Base-by-base conservation (phyloP, 30 jellyfish, hydroid and myxozoan genomes). In the Catostylus mosaicus region DNA sequence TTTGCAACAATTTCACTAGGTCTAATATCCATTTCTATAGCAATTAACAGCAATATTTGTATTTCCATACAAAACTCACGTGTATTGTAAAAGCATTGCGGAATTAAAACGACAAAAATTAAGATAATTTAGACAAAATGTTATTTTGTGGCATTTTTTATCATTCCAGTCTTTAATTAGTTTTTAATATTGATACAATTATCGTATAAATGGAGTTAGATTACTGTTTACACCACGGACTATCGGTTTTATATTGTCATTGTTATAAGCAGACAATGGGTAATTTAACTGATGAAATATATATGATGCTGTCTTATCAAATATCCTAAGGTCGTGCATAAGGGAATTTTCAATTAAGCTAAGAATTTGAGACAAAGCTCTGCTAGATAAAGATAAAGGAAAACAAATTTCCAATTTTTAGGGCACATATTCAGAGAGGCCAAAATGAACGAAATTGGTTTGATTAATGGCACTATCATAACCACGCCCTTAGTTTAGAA, bases 71-170 rank as follows among this genome's bases (percentile, higher is more conserved):
- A 61, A 61, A 61, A 10, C 18, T 61, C 74, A 61, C 74, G 74
- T 61, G 74, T 3, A 22, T 29, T 26, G 32, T 26, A 29, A 29
- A 11, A 61, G 29, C 74, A 61, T 24, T 26, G 38, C 74, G 20
- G 23, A 34, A 27, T 61, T n/a, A 29, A 23, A 31, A 6, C 11
- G 23, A 10, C 20, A 23, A 61, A 35, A 61, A 29, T 0, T 23
- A 18, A 35, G 20, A 61, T n/a, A n/a, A n/a, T n/a, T n/a, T n/a
- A n/a, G n/a, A n/a, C n/a, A 23, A 61, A 61, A 61, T 61, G 38
- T 29, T 61, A 29, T 29, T 61, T 61, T 61, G 74, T 61, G 74
- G 74, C 74, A 61, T 43, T 16, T 16, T 43, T 43, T 43, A 43
- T 43, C 12, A 16, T 8, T 43, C 16, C 16, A 6, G 56, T 16